phyloP scores from a whole-genome alignment of 2,113 vertebrate genomes.

The Petrocephalus microphthalmus region DNA sequence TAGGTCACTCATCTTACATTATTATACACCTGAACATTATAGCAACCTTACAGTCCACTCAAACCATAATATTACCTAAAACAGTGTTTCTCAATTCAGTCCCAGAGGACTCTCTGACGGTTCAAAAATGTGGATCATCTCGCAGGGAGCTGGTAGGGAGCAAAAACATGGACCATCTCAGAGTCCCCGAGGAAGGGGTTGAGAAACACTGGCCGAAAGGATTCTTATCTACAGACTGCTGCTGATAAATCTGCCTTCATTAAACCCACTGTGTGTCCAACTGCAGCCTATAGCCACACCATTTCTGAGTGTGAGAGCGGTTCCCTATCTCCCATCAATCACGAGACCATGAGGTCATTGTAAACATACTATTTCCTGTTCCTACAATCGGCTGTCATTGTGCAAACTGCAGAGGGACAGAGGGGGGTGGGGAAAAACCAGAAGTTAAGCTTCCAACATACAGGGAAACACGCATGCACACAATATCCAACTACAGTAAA shows the following conservation, averaged over 20 bases:
- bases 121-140: not conserved
- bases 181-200: not conserved
- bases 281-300: not conserved
- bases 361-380: conserved; percentile 17
- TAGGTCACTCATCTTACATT: not conserved
- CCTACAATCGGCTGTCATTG: not conserved
- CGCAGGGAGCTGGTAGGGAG: not conserved
- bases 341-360: conserved; percentile 12
- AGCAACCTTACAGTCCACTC: not conserved
- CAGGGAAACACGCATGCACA: not conserved
- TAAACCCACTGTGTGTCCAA: not conserved
- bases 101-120: not conserved
- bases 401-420: not conserved
- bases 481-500: not conserved
- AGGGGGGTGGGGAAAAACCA: not conserved
- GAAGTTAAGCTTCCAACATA: not conserved
- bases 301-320: not conserved
- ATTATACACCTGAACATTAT: not conserved
- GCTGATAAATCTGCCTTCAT: not conserved
- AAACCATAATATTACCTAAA: not conserved
- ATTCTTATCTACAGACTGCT: not conserved
- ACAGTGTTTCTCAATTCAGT: not conserved
- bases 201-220: not conserved
- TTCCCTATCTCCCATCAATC: not conserved
- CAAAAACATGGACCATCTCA: not conserved